A percentile compares a stretch with the other conserved stretches of the same genome.
Evolutionary conservation across 2,888 invertebrate species (phyloP).

Genomic region (Pinctada fucata): DNA sequence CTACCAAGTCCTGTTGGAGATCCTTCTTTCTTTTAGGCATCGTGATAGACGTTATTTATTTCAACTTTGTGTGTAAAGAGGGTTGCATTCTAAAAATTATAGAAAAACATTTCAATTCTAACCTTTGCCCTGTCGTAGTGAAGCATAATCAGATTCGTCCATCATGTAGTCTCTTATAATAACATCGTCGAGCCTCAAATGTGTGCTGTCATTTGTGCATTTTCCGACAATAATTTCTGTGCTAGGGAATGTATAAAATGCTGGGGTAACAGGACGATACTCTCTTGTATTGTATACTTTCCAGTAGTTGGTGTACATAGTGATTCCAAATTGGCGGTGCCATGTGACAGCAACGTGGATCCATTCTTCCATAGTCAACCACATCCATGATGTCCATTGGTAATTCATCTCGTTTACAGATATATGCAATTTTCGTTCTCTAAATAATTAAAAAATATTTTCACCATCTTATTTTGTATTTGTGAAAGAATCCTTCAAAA

Average conservation of each 20-base stretch:
- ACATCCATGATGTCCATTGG: constrained; percentile 29
- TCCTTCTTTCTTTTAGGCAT: too few relatives aligned
- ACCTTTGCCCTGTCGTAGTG: not conserved
- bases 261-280: not conserved
- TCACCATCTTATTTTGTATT: too few relatives aligned
- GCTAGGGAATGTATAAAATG: not conserved
- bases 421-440: constrained; percentile 5
- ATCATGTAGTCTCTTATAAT: constrained; percentile 15
- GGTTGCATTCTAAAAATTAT: too few relatives aligned
- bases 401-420: constrained; percentile 33
- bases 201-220: not conserved
- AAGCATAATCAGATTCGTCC: constrained; percentile 20
- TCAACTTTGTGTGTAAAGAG: too few relatives aligned
- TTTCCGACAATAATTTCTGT: not conserved
- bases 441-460: constrained; percentile 1
- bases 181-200: constrained; percentile 20
- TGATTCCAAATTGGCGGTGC: constrained; percentile 36
- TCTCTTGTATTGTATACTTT: not conserved
- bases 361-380: constrained; percentile 36
- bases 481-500: too few relatives aligned
- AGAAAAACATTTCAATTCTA: too few relatives aligned
- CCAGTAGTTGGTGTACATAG: constrained; percentile 33
- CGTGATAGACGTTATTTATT: too few relatives aligned
- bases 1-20: too few relatives aligned
- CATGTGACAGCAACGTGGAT: constrained; percentile 42